Percentiles rank a stretch among this genome's conserved stretches.
phyloP scores from a whole-genome alignment of 64 coral and sea anemone genomes.

The Cladopsammia gracilis region DNA sequence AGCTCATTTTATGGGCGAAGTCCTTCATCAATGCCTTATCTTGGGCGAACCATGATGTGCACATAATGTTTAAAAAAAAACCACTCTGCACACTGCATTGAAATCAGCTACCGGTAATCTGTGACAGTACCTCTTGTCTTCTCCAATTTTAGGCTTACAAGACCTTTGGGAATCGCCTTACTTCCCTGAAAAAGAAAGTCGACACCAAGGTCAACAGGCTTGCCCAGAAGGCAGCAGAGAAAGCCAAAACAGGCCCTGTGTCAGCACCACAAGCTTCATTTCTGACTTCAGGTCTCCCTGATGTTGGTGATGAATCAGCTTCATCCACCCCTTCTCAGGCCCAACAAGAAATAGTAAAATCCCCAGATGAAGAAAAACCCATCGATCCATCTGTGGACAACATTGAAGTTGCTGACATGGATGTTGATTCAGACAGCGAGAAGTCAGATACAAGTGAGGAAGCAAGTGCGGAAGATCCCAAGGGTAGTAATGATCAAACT shows the following conservation, averaged over 20 bases:
- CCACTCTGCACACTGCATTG: too few species aligned
- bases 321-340: slow-evolving; percentile 71
- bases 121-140: background rate
- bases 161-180: slow-evolving; percentile 96
- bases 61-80: too few species aligned
- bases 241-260: slow-evolving; percentile 91
- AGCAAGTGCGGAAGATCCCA: slow-evolving; percentile 23
- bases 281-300: slow-evolving; percentile 84
- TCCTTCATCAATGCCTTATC: too few species aligned
- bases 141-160: slow-evolving; percentile 86
- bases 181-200: slow-evolving; percentile 96
- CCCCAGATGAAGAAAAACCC: slow-evolving; percentile 52
- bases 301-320: slow-evolving; percentile 71
- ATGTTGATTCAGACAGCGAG: slow-evolving; percentile 93
- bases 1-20: too few species aligned
- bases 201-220: slow-evolving; percentile 90
- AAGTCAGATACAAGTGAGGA: slow-evolving; percentile 75
- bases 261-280: slow-evolving; percentile 96
- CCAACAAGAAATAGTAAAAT: slow-evolving; percentile 41
- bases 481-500: slow-evolving; percentile 64
- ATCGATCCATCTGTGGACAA: slow-evolving; percentile 94
- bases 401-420: slow-evolving; percentile 99
- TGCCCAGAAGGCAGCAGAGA: slow-evolving; percentile 88
- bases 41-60: too few species aligned
- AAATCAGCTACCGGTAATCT: too few species aligned